Conservation (phyloP, 2,888 invertebrate species). For the Cephus rjabovi region DNA sequence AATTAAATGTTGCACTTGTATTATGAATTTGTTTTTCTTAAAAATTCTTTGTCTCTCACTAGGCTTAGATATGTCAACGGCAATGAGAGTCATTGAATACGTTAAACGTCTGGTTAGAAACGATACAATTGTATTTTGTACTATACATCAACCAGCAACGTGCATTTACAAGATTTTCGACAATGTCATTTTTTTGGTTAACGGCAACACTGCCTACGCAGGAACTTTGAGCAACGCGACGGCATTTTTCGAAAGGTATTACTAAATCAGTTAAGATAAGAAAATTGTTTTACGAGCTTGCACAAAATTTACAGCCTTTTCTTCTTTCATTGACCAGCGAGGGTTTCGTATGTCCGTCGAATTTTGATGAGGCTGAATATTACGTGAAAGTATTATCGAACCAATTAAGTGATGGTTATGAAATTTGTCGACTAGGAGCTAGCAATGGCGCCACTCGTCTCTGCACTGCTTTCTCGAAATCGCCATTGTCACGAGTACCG, state of each 20-base stretch:
- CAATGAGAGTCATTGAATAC: conserved; percentile 68
- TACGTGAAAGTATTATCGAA: conserved; percentile 68
- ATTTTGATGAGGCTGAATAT: conserved; percentile 70
- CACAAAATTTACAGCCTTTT: too few relatives aligned
- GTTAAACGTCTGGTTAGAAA: conserved; percentile 54
- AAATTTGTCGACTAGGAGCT: too few relatives aligned
- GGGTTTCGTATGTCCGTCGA: conserved; percentile 59
- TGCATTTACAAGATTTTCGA: conserved; percentile 69
- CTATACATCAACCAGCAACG: conserved; percentile 72
- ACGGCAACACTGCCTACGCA: conserved; percentile 67
- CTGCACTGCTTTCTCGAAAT: neutral
- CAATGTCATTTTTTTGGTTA: conserved; percentile 66
- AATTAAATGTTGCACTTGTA: neutral
- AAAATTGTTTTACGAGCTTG: neutral
- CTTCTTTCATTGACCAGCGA: conserved; percentile 34
- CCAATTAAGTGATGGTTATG: too few relatives aligned
- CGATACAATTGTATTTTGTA: conserved; percentile 69
- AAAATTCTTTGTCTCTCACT: conserved; percentile 66
- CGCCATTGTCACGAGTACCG: neutral
- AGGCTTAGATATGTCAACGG: conserved; percentile 73
- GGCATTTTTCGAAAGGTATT: conserved; percentile 42
- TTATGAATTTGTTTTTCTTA: conserved; percentile 69
- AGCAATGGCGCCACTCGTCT: neutral
- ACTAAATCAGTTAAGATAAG: neutral
- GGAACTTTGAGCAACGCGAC: conserved; percentile 41